A percentile compares a stretch with the other conserved stretches of the same genome.
Conservation (phyloP, 2,888 invertebrate species). For the Napeogenes inachia region DNA sequence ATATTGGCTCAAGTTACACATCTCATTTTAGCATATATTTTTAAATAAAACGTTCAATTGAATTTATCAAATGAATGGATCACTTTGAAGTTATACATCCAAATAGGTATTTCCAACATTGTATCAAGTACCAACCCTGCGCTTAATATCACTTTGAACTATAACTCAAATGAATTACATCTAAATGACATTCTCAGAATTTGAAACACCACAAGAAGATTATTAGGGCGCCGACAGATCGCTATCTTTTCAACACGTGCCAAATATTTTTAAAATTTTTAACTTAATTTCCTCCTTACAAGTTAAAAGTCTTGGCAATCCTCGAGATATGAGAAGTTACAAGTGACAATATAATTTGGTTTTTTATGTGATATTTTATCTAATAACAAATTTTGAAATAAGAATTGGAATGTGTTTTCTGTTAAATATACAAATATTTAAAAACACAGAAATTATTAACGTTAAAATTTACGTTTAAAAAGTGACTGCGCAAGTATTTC, state of each 20-base stretch:
- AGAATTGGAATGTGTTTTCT: too few relatives aligned
- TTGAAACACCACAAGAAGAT: slow-evolving; percentile 31
- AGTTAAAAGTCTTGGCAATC: slow-evolving; percentile 22
- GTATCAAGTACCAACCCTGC: neutral
- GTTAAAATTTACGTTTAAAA: too few relatives aligned
- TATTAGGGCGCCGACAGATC: slow-evolving; percentile 29
- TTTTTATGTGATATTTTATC: neutral
- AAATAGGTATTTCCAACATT: neutral
- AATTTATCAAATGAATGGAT: neutral
- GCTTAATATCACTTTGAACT: neutral
- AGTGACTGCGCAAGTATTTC: too few relatives aligned
- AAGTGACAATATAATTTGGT: slow-evolving; percentile 10
- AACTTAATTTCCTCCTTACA: slow-evolving; percentile 32
- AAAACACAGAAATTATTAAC: too few relatives aligned
- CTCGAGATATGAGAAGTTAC: slow-evolving; percentile 14
- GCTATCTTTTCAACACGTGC: slow-evolving; percentile 31
- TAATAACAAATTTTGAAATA: too few relatives aligned
- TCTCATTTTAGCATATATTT: too few relatives aligned
- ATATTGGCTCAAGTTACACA: too few relatives aligned
- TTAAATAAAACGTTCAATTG: too few relatives aligned
- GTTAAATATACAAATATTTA: too few relatives aligned
- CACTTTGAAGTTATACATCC: neutral
- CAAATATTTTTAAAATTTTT: slow-evolving; percentile 35
- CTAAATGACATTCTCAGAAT: slow-evolving; percentile 25
- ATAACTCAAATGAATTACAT: slow-evolving; percentile 24